Conservation (phyloP, 2,888 invertebrate species). For the Acrobasis consociella region DNA sequence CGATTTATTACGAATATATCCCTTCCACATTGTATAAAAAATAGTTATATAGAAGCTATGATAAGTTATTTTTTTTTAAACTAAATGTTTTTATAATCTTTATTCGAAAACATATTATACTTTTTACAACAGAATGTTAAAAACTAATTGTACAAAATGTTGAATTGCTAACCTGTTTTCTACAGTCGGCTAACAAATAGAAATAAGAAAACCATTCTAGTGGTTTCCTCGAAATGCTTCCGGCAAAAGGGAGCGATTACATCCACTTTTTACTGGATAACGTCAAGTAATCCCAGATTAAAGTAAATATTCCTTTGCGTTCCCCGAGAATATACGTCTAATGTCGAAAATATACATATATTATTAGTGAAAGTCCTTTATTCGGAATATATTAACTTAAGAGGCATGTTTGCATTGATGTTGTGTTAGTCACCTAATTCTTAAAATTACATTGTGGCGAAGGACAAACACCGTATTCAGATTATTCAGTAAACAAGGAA, state of each 20-base stretch:
- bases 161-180: no score
- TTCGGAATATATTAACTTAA: not conserved
- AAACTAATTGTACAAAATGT: no score
- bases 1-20: no score
- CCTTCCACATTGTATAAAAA: no score
- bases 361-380: not conserved
- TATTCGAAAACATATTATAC: no score
- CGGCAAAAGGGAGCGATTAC: constrained; percentile 10
- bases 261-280: constrained; percentile 11
- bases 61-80: no score
- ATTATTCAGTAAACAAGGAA: no score
- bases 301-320: constrained; percentile 10
- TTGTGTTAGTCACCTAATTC: not conserved
- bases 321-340: not conserved
- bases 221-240: constrained; percentile 2
- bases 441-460: no score
- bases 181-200: not conserved
- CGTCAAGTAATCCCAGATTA: constrained; percentile 12
- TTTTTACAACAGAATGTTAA: no score
- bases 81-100: no score
- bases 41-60: no score
- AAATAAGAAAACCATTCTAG: not conserved
- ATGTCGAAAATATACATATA: not conserved
- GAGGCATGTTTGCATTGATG: not conserved
- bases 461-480: no score